Percentiles rank a stretch among this genome's conserved stretches.
Evolutionary conservation across 2,888 invertebrate genomes (phyloP).

Genomic region (Micoletzkya japonica): DNA sequence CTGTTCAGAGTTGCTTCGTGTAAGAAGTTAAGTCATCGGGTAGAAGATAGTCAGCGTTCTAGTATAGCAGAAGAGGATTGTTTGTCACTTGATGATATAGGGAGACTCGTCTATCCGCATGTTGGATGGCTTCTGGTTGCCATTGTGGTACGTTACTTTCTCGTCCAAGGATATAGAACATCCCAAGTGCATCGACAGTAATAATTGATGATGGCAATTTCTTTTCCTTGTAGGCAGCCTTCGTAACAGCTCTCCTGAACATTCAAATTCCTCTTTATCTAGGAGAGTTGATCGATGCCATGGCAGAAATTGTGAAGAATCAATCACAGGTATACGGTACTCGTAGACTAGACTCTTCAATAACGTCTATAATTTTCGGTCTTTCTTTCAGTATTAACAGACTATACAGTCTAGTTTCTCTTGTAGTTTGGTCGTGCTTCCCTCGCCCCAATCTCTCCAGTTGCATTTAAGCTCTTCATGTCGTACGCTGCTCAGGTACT

Average conservation of each 20-base stretch:
- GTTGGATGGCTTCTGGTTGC: conserved; percentile 51
- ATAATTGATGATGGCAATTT: background rate
- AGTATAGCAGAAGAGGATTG: background rate
- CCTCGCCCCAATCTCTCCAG: conserved; percentile 14
- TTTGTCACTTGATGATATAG: background rate
- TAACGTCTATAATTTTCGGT: background rate
- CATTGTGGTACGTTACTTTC: conserved; percentile 41
- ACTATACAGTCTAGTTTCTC: background rate
- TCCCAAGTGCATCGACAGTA: background rate
- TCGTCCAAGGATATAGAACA: conserved; percentile 3
- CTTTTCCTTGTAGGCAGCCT: conserved; percentile 50
- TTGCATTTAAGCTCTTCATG: conserved; percentile 36
- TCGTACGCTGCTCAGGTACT: conserved; percentile 37
- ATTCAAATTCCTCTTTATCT: conserved; percentile 56
- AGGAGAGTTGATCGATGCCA: conserved; percentile 57
- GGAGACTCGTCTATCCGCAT: conserved; percentile 6
- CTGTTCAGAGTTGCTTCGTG: background rate
- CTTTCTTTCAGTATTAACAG: background rate
- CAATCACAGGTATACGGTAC: conserved; percentile 30
- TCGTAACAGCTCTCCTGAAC: conserved; percentile 55
- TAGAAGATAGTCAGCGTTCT: background rate
- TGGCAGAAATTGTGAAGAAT: conserved; percentile 49
- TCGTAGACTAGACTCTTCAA: background rate
- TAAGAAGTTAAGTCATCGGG: conserved; percentile 3
- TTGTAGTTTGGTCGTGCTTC: conserved; percentile 13